Conservation (phyloP, 2,888 invertebrate species). For the Epistrophella euchroma region DNA sequence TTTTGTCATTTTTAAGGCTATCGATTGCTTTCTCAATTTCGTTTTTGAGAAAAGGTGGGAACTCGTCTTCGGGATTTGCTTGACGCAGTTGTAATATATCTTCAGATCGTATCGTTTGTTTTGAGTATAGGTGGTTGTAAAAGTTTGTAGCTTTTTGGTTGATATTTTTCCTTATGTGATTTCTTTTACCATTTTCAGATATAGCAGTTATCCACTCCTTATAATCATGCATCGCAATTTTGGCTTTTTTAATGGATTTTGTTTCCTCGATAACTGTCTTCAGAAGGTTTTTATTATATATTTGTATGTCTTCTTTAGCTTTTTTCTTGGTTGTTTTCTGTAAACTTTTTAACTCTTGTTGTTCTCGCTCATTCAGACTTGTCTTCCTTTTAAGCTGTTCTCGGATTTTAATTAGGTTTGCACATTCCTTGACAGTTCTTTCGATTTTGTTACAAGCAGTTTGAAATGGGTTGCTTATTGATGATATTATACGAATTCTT, state of each 20-base stretch:
- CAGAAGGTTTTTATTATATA: background rate
- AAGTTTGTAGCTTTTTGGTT: background rate
- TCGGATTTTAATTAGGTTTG: too few species aligned
- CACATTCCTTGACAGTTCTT: too few species aligned
- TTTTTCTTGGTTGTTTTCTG: too few species aligned
- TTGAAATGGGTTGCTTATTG: too few species aligned
- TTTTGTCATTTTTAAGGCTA: background rate
- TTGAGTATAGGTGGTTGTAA: background rate
- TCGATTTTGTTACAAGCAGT: too few species aligned
- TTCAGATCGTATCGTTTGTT: background rate
- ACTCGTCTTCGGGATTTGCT: background rate
- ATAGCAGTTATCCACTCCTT: background rate
- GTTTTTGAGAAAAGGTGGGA: background rate
- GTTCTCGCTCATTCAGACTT: too few species aligned
- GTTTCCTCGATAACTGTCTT: constrained; percentile 1
- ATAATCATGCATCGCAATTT: background rate
- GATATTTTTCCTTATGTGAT: background rate
- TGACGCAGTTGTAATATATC: background rate
- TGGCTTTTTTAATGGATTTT: constrained; percentile 13
- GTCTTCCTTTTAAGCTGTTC: too few species aligned
- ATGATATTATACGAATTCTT: too few species aligned
- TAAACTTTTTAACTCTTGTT: too few species aligned
- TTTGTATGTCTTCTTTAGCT: too few species aligned
- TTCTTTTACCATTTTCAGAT: background rate
- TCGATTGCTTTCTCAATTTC: constrained; percentile 9